Percentiles rank a stretch among this genome's conserved stretches.
Evolutionary conservation across 2,888 invertebrate species (phyloP).

Genomic region (Cephalotes varians): DNA sequence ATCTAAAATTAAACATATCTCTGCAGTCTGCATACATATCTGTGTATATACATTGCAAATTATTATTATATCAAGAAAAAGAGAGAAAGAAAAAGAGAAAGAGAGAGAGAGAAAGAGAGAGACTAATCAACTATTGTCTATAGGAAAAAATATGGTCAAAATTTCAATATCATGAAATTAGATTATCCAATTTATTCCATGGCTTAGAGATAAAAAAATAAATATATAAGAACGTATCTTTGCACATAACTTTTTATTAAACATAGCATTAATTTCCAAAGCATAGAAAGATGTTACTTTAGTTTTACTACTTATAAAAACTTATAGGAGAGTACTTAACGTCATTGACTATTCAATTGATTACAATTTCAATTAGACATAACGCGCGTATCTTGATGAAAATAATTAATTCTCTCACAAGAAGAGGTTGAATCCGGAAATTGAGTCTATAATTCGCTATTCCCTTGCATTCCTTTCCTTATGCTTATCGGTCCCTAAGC

Average conservation of each 20-base stretch:
- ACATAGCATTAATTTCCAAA: neutral
- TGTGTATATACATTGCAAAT: neutral
- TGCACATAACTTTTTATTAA: neutral
- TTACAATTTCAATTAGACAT: neutral
- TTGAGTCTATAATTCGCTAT: slow-evolving; percentile 39
- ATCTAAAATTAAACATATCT: neutral
- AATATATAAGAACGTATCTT: neutral
- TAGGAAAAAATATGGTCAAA: neutral
- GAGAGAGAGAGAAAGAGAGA: neutral
- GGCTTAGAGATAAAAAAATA: neutral
- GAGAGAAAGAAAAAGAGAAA: neutral
- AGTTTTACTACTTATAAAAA: neutral
- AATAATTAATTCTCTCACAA: slow-evolving; percentile 19
- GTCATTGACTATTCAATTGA: neutral
- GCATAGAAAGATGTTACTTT: neutral
- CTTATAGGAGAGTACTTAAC: neutral
- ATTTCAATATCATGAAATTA: slow-evolving; percentile 3
- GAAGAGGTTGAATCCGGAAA: neutral
- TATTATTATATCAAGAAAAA: neutral
- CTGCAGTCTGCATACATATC: too few species aligned
- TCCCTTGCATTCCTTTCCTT: slow-evolving; percentile 27
- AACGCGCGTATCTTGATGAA: neutral
- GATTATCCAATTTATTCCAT: neutral
- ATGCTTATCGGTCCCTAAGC: slow-evolving; percentile 13
- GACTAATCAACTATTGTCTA: neutral